Evolutionary conservation across 2,797 vertebrate species (phyloP).

Genomic region (Helicolenus hilgendorfi): DNA sequence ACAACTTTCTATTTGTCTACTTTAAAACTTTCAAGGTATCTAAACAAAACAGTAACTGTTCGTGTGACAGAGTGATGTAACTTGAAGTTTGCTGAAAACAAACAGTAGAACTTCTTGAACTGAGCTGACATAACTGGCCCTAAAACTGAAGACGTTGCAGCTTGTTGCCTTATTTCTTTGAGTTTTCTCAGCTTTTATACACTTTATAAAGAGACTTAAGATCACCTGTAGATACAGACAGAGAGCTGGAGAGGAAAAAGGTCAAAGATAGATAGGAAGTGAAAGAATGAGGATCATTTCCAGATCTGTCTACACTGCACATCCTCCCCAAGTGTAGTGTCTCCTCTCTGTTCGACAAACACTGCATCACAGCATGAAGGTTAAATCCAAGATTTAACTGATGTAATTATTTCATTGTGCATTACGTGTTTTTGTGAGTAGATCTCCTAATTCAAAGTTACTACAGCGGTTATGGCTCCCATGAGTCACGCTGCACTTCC

Average conservation of each 20-base stretch:
- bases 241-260: background rate
- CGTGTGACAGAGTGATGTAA: background rate
- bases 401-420: background rate
- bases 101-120: background rate
- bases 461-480: slow-evolving; percentile 27
- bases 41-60: background rate
- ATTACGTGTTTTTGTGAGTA: background rate
- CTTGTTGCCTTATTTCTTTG: background rate
- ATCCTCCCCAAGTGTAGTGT: background rate
- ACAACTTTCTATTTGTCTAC: background rate
- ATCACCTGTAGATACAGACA: background rate
- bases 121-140: background rate
- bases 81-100: background rate
- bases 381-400: background rate
- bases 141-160: background rate
- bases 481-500: slow-evolving; percentile 17
- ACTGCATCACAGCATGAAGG: background rate
- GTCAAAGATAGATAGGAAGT: background rate
- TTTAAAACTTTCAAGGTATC: background rate
- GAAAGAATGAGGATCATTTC: background rate
- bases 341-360: background rate
- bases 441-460: background rate
- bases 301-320: background rate
- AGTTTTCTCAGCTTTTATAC: background rate
- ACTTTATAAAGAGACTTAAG: too few relatives aligned